Percentiles rank a stretch among this genome's conserved stretches.
Conservation (phyloP, 2,888 invertebrate species). For the Ormyrus nitidulus region DNA sequence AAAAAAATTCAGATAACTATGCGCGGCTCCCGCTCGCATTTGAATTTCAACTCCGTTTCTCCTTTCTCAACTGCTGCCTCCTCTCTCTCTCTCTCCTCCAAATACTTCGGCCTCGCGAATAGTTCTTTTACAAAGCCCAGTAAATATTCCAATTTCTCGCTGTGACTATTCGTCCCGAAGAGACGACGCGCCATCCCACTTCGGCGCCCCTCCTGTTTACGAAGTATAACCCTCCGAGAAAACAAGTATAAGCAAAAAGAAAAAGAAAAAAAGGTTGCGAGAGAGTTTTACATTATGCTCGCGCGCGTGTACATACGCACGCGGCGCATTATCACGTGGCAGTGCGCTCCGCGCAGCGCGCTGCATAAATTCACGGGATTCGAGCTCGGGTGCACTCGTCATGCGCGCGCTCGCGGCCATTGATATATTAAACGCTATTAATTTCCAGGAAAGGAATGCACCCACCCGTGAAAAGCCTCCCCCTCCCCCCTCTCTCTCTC, state of each 20-base stretch:
- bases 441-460: slow-evolving; percentile 71
- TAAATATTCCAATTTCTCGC: slow-evolving; percentile 54
- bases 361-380: slow-evolving; percentile 64
- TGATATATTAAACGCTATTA: slow-evolving; percentile 70
- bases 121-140: neutral
- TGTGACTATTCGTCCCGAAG: neutral
- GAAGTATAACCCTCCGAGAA: no score
- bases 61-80: no score
- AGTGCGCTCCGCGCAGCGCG: slow-evolving; percentile 50
- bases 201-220: no score
- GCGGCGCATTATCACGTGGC: no score
- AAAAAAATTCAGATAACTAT: slow-evolving; percentile 13
- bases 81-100: no score
- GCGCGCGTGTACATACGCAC: no score
- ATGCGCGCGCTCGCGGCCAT: slow-evolving; percentile 60
- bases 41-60: slow-evolving; percentile 34
- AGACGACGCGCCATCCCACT: no score
- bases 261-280: neutral
- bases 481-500: slow-evolving; percentile 24
- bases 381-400: slow-evolving; percentile 61
- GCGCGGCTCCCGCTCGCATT: slow-evolving; percentile 3
- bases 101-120: neutral
- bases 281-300: neutral
- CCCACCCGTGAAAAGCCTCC: slow-evolving; percentile 70
- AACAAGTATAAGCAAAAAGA: no score